Base-by-base conservation (phyloP, 1,140 invertebrate genomes). In the Polypedilum vanderplanki region DNA sequence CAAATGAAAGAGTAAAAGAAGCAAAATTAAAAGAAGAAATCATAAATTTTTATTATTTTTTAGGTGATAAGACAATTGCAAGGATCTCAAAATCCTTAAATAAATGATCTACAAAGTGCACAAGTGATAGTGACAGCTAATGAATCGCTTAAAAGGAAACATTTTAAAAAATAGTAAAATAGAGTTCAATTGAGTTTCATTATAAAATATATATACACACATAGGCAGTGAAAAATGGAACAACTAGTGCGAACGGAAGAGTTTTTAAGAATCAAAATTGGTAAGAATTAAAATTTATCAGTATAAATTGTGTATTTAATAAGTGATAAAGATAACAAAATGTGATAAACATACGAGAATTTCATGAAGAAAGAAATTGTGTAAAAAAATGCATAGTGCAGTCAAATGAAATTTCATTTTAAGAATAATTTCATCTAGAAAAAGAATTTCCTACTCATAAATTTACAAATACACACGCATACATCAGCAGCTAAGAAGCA, bases 221-320 rank as follows among this genome's bases (percentile, higher is more conserved):
- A 57, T n/a, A 57, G 12, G n/a, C n/a, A 57, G n/a, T 70, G 20
- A 70, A 70, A n/a, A 18, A 70, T 70, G 65, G 65, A 70, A 70
- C 65, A 70, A 70, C 65, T 20, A 70, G 20, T 70, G 17, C 65
- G 65, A 70, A 22, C 65, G 46, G 46, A 57, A 57, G 46, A 57
- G 46, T 57, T 41, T 70, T 70, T 70, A 18, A 70, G 20, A 70
- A 70, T 70, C 65, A 70, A 70, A 70, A 70, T 70, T 20, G 65
- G 65, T 70, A 22, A 70, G 65, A 22, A 17, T 20, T n/a, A n/a
- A 20, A 10, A 70, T 70, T 70, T 20, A 18, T 70, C 65, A 70
- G 20, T 20, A 15, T 8, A 22, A 70, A 70, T 18, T 70, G 20
- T 70, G 65, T 33, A 33, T 70, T 18, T 57, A 57, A n/a, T n/a